These are phyloP conservation scores for Eurois occulta DNA, from an alignment of 2,888 invertebrate species.

Conservation along the genomic window DNA sequence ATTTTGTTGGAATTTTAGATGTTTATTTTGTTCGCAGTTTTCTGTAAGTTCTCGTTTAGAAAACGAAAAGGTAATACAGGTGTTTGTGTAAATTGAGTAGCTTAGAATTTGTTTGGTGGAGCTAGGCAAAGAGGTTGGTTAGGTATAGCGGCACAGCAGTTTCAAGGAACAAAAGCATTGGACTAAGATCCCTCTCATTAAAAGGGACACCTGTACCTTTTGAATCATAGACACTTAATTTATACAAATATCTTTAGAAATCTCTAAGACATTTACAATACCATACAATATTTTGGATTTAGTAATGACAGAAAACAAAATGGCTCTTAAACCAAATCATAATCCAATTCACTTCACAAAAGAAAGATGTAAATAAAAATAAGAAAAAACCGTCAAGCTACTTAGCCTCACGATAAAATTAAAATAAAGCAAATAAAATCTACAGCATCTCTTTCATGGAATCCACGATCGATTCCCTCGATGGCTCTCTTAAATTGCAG, in stretches of 20 bases:
- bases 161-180: background rate
- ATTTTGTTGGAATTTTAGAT: background rate
- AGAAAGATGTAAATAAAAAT: background rate
- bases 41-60: background rate
- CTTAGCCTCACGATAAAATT: conserved; percentile 36
- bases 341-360: background rate
- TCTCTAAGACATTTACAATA: background rate
- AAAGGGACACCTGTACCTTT: background rate
- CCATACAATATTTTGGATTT: background rate
- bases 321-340: background rate
- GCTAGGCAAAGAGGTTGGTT: background rate
- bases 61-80: background rate
- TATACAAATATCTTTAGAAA: background rate
- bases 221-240: background rate
- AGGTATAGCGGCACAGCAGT: background rate
- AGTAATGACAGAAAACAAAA: background rate
- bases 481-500: conserved; percentile 43
- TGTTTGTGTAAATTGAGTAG: background rate
- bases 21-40: background rate
- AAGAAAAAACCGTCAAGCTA: background rate
- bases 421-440: conserved; percentile 12
- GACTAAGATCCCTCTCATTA: background rate
- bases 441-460: conserved; percentile 1
- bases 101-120: background rate
- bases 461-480: conserved; percentile 16